Evolutionary conservation across 2,113 vertebrate genomes (phyloP).

Genomic region (Nerophis ophidion): DNA sequence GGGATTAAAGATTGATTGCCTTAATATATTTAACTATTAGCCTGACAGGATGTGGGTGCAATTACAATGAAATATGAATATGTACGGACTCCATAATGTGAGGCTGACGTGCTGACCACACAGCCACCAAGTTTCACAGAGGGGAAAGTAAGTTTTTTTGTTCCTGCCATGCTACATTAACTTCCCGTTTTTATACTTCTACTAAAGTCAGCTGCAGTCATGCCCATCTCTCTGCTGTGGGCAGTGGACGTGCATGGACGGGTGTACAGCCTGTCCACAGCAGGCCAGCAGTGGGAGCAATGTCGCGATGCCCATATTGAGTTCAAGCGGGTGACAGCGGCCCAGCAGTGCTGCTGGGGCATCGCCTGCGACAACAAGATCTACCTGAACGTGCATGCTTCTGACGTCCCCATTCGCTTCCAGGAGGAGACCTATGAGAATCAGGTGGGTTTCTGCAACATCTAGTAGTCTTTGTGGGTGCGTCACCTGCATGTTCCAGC

Average conservation of each 20-base stretch:
- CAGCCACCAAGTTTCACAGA: no score
- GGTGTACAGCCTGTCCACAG: slow-evolving; percentile 85
- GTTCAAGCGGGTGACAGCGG: slow-evolving; percentile 85
- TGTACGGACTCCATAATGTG: no score
- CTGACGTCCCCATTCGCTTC: slow-evolving; percentile 83
- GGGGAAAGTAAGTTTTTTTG: no score
- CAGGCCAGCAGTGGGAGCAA: slow-evolving; percentile 88
- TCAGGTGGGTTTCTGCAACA: slow-evolving; percentile 70
- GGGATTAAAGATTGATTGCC: no score
- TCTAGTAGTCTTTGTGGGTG: not conserved
- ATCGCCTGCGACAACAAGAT: slow-evolving; percentile 89
- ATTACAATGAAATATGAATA: no score
- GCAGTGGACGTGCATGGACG: slow-evolving; percentile 89
- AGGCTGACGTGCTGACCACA: no score
- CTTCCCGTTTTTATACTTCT: not conserved
- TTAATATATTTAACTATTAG: no score
- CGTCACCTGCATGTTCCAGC: not conserved
- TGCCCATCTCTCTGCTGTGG: slow-evolving; percentile 85
- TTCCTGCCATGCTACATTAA: not conserved
- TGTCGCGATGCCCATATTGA: slow-evolving; percentile 82
- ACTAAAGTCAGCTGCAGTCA: slow-evolving; percentile 50
- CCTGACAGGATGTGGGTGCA: no score
- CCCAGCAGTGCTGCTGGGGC: slow-evolving; percentile 88
- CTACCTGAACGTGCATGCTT: slow-evolving; percentile 83
- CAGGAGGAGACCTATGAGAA: slow-evolving; percentile 95